phyloP scores from a whole-genome alignment of 2,113 vertebrate species.

The Azemiops feae region DNA sequence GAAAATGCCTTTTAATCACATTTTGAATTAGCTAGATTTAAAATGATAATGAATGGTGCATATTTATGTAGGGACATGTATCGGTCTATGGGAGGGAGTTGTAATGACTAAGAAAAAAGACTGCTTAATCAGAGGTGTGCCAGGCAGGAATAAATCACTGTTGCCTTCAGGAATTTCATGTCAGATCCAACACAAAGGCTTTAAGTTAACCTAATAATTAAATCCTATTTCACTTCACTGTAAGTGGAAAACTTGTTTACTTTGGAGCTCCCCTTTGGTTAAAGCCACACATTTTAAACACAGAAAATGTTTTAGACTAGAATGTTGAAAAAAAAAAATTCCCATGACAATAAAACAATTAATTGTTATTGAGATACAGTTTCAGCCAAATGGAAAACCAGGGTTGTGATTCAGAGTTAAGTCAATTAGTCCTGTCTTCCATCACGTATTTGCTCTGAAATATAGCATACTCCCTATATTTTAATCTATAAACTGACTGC shows the following conservation, averaged over 20 bases:
- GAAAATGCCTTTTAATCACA: neutral
- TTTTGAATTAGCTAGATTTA: neutral
- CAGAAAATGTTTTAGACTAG: neutral
- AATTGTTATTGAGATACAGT: neutral
- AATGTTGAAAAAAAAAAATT: neutral
- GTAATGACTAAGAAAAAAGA: constrained; percentile 18
- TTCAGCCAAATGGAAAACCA: neutral
- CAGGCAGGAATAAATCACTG: neutral
- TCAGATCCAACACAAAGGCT: constrained; percentile 1
- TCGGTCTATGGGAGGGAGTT: neutral
- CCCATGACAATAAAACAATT: neutral
- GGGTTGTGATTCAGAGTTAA: neutral
- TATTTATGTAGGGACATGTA: neutral
- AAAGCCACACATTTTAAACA: neutral
- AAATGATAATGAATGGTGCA: neutral
- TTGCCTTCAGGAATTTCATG: constrained; percentile 1
- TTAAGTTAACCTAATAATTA: constrained; percentile 11
- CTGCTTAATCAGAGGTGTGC: constrained; percentile 40
- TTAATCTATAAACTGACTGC: neutral
- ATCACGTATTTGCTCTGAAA: neutral
- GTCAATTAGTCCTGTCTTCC: neutral
- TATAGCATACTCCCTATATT: neutral
- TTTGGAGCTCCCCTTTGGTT: neutral
- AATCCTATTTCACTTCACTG: neutral
- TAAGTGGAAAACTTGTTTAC: neutral